These are phyloP conservation scores for Siniperca obscura DNA, from an alignment of 2,797 vertebrate genomes.

Conservation along the genomic window DNA sequence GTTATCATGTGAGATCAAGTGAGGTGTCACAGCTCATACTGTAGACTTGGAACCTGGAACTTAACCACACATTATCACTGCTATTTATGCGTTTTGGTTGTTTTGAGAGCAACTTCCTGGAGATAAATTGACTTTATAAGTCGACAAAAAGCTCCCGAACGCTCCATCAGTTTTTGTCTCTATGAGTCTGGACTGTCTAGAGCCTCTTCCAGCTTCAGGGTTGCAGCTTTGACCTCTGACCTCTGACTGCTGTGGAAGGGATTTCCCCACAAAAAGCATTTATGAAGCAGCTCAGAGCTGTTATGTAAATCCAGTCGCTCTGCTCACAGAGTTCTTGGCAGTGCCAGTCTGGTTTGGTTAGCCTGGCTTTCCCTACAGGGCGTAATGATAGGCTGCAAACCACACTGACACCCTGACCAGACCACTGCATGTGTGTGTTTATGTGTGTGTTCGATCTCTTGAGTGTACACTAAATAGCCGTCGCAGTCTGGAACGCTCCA, in stretches of 20 bases:
- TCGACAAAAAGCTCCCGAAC: constrained; percentile 16
- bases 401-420: constrained; percentile 74
- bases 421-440: constrained; percentile 50
- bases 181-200: neutral
- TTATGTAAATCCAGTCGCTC: constrained; percentile 59
- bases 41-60: neutral
- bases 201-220: constrained; percentile 4
- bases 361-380: constrained; percentile 68
- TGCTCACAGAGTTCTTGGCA: constrained; percentile 60
- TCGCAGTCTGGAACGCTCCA: constrained; percentile 56
- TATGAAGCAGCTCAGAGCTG: constrained; percentile 43
- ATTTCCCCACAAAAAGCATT: constrained; percentile 53
- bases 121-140: neutral
- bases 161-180: neutral
- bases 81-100: neutral
- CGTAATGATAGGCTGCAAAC: constrained; percentile 78
- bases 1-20: constrained; percentile 1
- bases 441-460: constrained; percentile 40
- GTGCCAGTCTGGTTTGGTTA: constrained; percentile 73
- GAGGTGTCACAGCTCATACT: neutral
- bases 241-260: constrained; percentile 17
- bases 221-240: constrained; percentile 44
- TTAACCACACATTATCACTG: neutral
- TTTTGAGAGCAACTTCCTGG: constrained; percentile 8
- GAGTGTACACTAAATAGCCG: constrained; percentile 43